Evolutionary conservation across 2,113 vertebrate genomes (phyloP), one percentile per base, ranked within the genome.

Genomic region (Alligator mississippiensis): DNA sequence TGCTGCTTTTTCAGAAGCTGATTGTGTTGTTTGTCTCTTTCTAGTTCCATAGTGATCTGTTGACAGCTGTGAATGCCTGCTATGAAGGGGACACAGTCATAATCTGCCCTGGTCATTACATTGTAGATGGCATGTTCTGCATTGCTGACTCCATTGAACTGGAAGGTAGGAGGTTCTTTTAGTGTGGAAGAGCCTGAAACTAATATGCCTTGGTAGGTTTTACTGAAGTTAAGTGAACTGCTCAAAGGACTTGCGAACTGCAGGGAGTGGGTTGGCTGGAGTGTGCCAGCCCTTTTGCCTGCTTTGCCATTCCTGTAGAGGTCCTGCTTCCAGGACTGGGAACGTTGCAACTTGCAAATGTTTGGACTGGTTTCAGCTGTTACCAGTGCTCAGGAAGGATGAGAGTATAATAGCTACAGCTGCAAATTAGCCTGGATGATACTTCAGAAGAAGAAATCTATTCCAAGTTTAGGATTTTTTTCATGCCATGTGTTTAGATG

Each of bases 111-210:
- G 99, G 99, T 25, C 97, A 96, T 93, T 99, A 99, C 24, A 66
- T 93, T 77, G 97, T 99, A 13, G 97, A 97, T 64, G 98, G 97
- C 14, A 85, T 98, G 58, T 97, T 99, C 89, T 97, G 97, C 92
- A 98, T 99, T 61, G 98, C 98, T 59, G 99, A 99, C 96, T 99
- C 99, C 77, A 93, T 99, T 78, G 97, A 98, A 54, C 57, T 99
- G 70, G 99, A 99, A 98, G 99, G 96, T 97, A 96, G 59, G 10
- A 76, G 28, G 4, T 74, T 96, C 34, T 94, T 59, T 75, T 90
- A 84, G 89, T 84, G 34, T 76, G 77, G 80, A 82, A 9, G 3
- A 84, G 77, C 19, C 70, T 60, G 30, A 47, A 88, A 80, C 24
- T 66, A 85, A 58, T 24, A 30, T 70, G 30, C 30, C 30, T 19